Percentiles rank a stretch among this genome's conserved stretches.
Evolutionary conservation across 2,888 invertebrate genomes (phyloP).

Genomic region (Drosophila tanythrix): DNA sequence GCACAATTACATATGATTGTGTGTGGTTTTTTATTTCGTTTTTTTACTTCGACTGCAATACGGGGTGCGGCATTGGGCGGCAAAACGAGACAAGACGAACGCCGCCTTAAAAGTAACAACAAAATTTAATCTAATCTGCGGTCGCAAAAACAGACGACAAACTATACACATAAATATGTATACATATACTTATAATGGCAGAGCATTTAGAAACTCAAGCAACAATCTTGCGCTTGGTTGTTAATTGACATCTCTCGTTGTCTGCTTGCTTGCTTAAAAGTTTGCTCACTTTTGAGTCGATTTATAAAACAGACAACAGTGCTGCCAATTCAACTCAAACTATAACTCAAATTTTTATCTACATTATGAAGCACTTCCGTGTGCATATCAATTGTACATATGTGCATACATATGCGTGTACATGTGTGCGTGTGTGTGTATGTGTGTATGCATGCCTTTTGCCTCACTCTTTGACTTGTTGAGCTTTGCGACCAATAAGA

Average conservation of each 20-base stretch:
- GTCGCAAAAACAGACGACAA: constrained; percentile 58
- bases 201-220: constrained; percentile 18
- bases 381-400: constrained; percentile 36
- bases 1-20: constrained; percentile 1
- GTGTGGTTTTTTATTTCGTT: constrained; percentile 15
- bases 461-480: constrained; percentile 54
- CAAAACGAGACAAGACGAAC: constrained; percentile 29
- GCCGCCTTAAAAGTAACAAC: constrained; percentile 74
- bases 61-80: constrained; percentile 35
- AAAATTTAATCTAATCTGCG: constrained; percentile 76
- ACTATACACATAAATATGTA: constrained; percentile 16
- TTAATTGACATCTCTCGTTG: constrained; percentile 63
- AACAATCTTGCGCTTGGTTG: constrained; percentile 65
- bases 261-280: constrained; percentile 25
- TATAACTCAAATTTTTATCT: constrained; percentile 50
- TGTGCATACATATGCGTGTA: background rate
- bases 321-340: constrained; percentile 57
- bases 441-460: constrained; percentile 22
- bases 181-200: constrained; percentile 5
- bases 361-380: constrained; percentile 53
- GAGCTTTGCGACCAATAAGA: constrained; percentile 47
- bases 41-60: constrained; percentile 38
- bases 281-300: constrained; percentile 39
- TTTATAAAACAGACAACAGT: constrained; percentile 7
- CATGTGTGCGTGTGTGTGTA: background rate